Conservation (phyloP, 64 coral and sea anemone genomes). For the Pachyseris speciosa region DNA sequence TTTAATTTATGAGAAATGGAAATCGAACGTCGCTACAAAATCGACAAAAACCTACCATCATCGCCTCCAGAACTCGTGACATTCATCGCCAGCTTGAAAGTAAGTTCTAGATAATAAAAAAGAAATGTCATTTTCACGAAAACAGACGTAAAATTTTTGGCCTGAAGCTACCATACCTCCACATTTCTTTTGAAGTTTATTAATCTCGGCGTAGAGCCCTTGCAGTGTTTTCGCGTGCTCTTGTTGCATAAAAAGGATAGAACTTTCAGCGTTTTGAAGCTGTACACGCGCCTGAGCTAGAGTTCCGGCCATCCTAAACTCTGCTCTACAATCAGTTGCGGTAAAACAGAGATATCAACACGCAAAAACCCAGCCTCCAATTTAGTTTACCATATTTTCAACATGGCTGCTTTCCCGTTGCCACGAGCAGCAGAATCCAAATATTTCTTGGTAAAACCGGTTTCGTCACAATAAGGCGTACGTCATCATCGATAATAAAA, state of each 20-base stretch:
- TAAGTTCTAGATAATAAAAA: slow-evolving; percentile 80
- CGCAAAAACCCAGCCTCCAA: background rate
- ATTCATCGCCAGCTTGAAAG: slow-evolving; percentile 97
- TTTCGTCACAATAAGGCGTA: slow-evolving; percentile 81
- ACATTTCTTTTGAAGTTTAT: slow-evolving; percentile 99
- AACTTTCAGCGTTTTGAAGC: slow-evolving; percentile 98
- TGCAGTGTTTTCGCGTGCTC: slow-evolving; percentile 96
- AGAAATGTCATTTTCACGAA: background rate
- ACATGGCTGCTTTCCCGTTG: slow-evolving; percentile 95
- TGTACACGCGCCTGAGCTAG: slow-evolving; percentile 78
- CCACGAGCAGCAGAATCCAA: slow-evolving; percentile 91
- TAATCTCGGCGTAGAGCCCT: slow-evolving; percentile 95
- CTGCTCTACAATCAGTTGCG: background rate
- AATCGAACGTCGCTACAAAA: background rate
- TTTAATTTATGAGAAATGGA: background rate
- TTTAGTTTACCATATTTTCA: slow-evolving; percentile 62
- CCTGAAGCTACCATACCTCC: slow-evolving; percentile 71
- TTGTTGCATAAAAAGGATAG: slow-evolving; percentile 98
- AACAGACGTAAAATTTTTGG: background rate
- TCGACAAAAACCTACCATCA: slow-evolving; percentile 67
- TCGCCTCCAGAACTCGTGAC: slow-evolving; percentile 58
- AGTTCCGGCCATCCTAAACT: slow-evolving; percentile 65
- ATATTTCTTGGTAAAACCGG: slow-evolving; percentile 47
- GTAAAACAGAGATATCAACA: background rate
- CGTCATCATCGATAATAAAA: slow-evolving; percentile 30